Base-by-base conservation (phyloP, 2,888 invertebrate species). In the Acanthococcus lagerstroemiae region DNA sequence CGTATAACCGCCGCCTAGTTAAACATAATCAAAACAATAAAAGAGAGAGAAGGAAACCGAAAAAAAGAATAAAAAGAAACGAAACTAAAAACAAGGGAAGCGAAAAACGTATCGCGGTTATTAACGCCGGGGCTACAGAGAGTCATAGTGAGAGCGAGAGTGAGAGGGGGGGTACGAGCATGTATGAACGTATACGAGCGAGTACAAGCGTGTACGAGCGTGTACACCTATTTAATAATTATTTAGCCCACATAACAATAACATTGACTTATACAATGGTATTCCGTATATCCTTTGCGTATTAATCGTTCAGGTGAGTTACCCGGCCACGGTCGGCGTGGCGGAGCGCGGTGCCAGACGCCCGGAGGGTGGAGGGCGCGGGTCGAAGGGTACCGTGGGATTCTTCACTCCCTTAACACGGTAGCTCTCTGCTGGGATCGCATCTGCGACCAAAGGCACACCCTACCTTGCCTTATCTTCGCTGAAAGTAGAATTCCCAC, bases 191-290 rank as follows among this genome's bases (percentile, higher is more conserved):
- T n/a, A n/a, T n/a, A n/a, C n/a, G n/a, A n/a, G n/a, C n/a, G n/a
- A n/a, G n/a, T n/a, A n/a, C n/a, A n/a, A n/a, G n/a, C n/a, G n/a
- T n/a, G n/a, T n/a, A n/a, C n/a, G n/a, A n/a, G n/a, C n/a, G n/a
- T n/a, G n/a, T n/a, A n/a, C n/a, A n/a, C n/a, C n/a, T n/a, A n/a
- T 30, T 52, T 30, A 22, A 54, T 63, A 63, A 63, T 63, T 63
- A 54, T 63, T 63, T 63, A 63, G 63, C 63, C 63, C 63, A 63
- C 63, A 63, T 63, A 63, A 52, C 63, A 63, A 54, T 52, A 63
- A 61, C 61, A 61, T 61, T 52, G 50, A 52, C 61, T 61, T 21
- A 25, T 24, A 52, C 52, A 24, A 52, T 24, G 24, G 52, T 24
- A 15, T 24, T 24, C 15, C 52, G 1, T 52, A 52, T 37, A 37